Evolutionary conservation across 1,140 invertebrate genomes (phyloP).

Genomic region (Listronotus oregonensis): DNA sequence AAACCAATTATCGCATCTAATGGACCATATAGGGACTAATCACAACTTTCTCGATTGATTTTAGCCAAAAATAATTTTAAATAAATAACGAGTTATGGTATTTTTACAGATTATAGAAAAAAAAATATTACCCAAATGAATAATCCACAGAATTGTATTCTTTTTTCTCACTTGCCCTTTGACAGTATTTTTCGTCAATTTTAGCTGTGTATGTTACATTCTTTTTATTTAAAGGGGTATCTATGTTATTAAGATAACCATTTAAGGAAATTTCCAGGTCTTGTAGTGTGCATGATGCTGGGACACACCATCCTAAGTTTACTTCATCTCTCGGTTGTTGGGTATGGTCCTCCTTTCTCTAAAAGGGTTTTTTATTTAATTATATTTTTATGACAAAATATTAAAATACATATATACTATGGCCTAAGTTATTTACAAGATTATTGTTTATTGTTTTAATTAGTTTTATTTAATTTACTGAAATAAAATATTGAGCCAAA

Average conservation of each 20-base stretch:
- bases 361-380: no score
- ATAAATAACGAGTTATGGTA: neutral
- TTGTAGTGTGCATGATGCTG: conserved; percentile 56
- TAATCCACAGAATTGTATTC: conserved; percentile 54
- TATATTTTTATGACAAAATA: no score
- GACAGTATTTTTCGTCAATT: conserved; percentile 51
- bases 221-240: conserved; percentile 55
- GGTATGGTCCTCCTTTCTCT: conserved; percentile 52
- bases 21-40: no score
- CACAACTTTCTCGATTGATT: no score
- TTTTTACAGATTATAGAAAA: conserved; percentile 1
- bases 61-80: no score
- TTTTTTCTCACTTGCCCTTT: conserved; percentile 44
- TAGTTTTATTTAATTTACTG: no score
- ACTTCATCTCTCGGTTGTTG: conserved; percentile 57
- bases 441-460: no score
- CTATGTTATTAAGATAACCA: conserved; percentile 55
- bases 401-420: no score
- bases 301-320: conserved; percentile 62
- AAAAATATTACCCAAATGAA: conserved; percentile 55
- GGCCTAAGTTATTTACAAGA: no score
- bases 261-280: conserved; percentile 58
- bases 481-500: no score
- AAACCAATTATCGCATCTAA: no score
- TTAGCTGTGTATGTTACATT: conserved; percentile 54